These are phyloP conservation scores for Drosophila jambulina DNA, from an alignment of 1,140 invertebrate species.

Conservation along the genomic window DNA sequence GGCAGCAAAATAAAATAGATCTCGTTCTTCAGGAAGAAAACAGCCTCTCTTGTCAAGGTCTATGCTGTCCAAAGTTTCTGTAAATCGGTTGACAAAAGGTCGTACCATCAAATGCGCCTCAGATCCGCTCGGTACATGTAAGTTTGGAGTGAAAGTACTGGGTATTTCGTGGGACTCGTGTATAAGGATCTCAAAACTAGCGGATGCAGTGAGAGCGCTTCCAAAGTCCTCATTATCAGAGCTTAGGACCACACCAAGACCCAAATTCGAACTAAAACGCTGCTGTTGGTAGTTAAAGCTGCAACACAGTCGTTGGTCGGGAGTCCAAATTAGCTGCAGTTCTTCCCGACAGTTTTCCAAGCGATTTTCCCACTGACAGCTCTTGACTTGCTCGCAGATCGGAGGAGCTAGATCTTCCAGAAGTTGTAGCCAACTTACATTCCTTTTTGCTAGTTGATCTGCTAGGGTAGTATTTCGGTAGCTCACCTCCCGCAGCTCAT, in stretches of 20 bases:
- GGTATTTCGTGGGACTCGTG: conserved; percentile 87
- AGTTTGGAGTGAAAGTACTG: conserved; percentile 84
- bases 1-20: conserved; percentile 76
- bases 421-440: conserved; percentile 57
- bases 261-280: conserved; percentile 84
- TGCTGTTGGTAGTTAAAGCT: conserved; percentile 86
- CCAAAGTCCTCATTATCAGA: conserved; percentile 85
- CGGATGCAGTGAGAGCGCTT: conserved; percentile 1
- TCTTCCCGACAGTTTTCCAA: conserved; percentile 86
- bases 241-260: conserved; percentile 86
- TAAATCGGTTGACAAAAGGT: conserved; percentile 35
- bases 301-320: conserved; percentile 87
- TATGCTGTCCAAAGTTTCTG: conserved; percentile 21
- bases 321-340: conserved; percentile 86
- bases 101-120: conserved; percentile 50
- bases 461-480: conserved; percentile 9
- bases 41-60: conserved; percentile 85
- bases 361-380: conserved; percentile 88
- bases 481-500: conserved; percentile 14
- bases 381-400: conserved; percentile 86
- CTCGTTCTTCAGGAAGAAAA: conserved; percentile 86
- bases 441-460: background rate
- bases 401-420: conserved; percentile 80
- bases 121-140: conserved; percentile 27
- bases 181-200: conserved; percentile 81